Evolutionary conservation across 2,797 vertebrate species (phyloP), one percentile per base, ranked within the genome.

Genomic region (Picus viridis): DNA sequence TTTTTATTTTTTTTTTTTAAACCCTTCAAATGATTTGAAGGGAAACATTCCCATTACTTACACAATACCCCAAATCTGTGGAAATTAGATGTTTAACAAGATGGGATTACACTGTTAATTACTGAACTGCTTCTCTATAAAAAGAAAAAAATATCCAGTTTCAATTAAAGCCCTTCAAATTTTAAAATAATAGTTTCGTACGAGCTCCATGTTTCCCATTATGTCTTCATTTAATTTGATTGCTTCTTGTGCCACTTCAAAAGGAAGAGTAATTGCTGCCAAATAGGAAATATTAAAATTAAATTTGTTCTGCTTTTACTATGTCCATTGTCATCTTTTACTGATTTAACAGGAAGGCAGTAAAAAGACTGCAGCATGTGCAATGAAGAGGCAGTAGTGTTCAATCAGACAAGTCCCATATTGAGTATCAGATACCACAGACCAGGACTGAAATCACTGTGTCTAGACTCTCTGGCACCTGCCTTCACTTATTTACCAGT

Each of bases 391-490:
- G 98, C 98, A 98, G 97, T 97, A 98, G 97, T 98, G 98, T 97
- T 98, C 98, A 98, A 98, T 98, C 98, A 98, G 97, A 98, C 98
- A 98, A 97, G 98, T 98, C 98, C 98, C 98, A 98, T 97, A 97
- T 98, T 97, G 98, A 98, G 98, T 99, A 99, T 99, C 99, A 98
- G 98, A 98, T 99, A 98, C 98, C 99, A 98, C 98, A 98, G 98
- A 97, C 97, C 98, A 97, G 95, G 98, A 98, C 98, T 98, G 97
- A 98, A 99, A 99, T 99, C 98, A 98, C 98, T 93, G 96, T 97
- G 99, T 99, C 99, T 99, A 99, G 99, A 99, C 99, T 99, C 98
- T 99, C 98, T 99, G 99, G 99, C 99, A 99, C 99, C 99, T 99
- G 99, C 98, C 98, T 99, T 98, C 98, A 98, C 98, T 98, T 98